phyloP scores from a whole-genome alignment of 2,797 vertebrate species.

The Tokudaia muenninki region DNA sequence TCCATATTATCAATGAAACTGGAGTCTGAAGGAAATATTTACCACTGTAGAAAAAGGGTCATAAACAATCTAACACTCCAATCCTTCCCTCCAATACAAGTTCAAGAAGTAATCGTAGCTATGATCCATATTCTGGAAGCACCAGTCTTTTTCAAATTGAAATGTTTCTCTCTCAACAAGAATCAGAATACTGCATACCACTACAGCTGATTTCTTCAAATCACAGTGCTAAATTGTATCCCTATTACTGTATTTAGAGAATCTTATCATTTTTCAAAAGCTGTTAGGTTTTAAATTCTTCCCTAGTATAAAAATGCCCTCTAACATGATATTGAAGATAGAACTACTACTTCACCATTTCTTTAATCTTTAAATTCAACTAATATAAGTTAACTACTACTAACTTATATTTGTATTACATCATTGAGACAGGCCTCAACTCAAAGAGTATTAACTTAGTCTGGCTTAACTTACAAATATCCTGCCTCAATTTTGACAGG shows the following conservation, averaged over 20 bases:
- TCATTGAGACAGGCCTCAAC: neutral
- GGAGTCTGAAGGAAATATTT: neutral
- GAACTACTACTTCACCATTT: neutral
- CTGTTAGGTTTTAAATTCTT: neutral
- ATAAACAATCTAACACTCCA: neutral
- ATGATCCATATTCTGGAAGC: neutral
- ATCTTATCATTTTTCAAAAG: neutral
- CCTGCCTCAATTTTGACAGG: neutral
- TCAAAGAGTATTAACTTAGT: neutral
- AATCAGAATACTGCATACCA: neutral
- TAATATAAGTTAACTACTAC: neutral
- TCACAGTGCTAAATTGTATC: neutral
- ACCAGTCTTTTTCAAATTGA: neutral
- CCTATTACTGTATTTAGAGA: neutral
- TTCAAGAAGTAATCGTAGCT: neutral
- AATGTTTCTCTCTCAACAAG: neutral
- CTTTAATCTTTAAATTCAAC: conserved; percentile 2
- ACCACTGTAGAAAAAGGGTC: neutral
- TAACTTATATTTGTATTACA: neutral
- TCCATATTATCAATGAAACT: neutral
- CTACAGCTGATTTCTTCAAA: neutral
- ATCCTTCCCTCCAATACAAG: neutral
- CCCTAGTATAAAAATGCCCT: neutral
- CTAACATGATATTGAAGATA: too few relatives aligned
- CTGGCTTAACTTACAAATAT: neutral